phyloP scores from a whole-genome alignment of 2,113 vertebrate genomes.

The Otus sunia region DNA sequence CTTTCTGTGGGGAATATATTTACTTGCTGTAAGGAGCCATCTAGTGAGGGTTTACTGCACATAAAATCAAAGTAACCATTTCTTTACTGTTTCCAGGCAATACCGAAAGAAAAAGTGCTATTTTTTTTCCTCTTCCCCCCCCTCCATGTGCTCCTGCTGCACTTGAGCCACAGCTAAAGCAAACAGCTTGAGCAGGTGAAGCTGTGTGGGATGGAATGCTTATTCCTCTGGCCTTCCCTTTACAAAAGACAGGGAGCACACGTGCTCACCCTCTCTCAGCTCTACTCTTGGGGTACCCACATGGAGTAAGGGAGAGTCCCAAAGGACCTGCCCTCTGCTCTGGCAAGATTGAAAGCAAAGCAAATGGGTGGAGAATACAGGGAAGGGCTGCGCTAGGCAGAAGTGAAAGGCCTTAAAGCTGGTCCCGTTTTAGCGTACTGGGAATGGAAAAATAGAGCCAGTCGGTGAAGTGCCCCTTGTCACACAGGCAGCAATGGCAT shows the following conservation, averaged over 20 bases:
- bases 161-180: neutral
- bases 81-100: neutral
- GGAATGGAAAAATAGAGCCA: neutral
- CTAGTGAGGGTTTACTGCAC: constrained; percentile 64
- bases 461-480: neutral
- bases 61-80: neutral
- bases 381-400: neutral
- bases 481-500: neutral
- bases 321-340: neutral
- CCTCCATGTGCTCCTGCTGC: neutral
- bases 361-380: neutral
- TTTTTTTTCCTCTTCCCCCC: neutral
- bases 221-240: neutral
- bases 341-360: neutral
- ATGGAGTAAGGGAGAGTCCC: neutral
- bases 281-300: neutral
- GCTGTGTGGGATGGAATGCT: accelerated
- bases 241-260: neutral
- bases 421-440: accelerated
- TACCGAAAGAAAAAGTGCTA: neutral
- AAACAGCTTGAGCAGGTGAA: neutral
- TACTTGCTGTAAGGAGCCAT: constrained; percentile 64
- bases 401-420: neutral
- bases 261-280: neutral
- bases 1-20: neutral